Evolutionary conservation across 2,888 invertebrate genomes (phyloP), one percentile per base, ranked within the genome.

Genomic region (Vesta saturnalis): DNA sequence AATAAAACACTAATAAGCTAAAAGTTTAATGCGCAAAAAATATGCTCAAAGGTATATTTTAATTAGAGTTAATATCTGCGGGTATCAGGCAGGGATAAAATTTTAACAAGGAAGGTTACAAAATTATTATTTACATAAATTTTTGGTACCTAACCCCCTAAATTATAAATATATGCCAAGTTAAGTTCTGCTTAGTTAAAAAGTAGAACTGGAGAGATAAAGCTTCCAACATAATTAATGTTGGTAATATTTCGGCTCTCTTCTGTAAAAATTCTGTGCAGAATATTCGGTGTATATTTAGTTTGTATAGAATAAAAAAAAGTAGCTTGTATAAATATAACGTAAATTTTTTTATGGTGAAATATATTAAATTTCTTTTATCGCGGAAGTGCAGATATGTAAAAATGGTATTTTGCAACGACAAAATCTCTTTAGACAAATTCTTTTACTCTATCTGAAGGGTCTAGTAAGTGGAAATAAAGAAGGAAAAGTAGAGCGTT

Each of bases 351-450:
- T 54, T 65, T 54, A 30, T 21, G 22, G 23, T 39, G 43, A 68
- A 54, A 68, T 68, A 63, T 68, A 67, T 68, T 57, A 64, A 64
- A 56, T 35, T 61, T 18, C 35, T 60, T 68, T 68, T 68, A 68
- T 68, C 68, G 64, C 56, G 16, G 47, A 16, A 54, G 64, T 60
- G 64, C 68, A 64, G 68, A 68, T 64, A 58, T 64, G 67, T 56
- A 59, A 68, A 67, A 67, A 67, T 2, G 62, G 62, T 63, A 67
- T 67, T 67, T 67, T n/a, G n/a, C 58, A 62, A 63, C 59, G 67
- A 67, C 64, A 64, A 63, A 68, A 68, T 63, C 68, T 64, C 63
- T 68, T 68, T 54, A 64, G 63, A 68, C 64, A 68, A 68, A 68
- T 63, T 35, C 56, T 57, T 63, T 63, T 5, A 57, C 52, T 30